phyloP scores from a whole-genome alignment of 2,797 vertebrate species.

The Acropternis orthonyx region DNA sequence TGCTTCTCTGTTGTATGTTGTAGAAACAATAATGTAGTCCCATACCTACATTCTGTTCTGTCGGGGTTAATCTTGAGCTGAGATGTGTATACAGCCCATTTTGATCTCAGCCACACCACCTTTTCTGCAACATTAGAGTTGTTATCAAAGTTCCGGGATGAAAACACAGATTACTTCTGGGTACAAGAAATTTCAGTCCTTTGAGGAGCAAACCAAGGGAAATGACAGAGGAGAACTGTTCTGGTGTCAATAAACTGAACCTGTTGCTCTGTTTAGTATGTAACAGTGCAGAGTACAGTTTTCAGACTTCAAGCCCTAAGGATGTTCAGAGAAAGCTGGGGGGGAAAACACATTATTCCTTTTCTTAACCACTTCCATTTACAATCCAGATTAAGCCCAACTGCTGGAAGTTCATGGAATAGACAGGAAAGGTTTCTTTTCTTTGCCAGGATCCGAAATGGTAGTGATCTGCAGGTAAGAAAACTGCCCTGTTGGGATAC shows the following conservation, averaged over 20 bases:
- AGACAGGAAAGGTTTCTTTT: neutral
- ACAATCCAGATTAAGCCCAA: neutral
- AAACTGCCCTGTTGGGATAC: neutral
- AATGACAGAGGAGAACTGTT: neutral
- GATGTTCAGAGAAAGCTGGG: neutral
- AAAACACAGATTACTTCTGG: neutral
- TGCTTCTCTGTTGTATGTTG: neutral
- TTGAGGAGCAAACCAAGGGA: neutral
- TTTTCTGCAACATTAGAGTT: neutral
- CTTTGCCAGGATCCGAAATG: neutral
- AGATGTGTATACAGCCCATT: neutral
- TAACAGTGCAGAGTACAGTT: neutral
- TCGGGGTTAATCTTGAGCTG: neutral
- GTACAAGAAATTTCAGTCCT: neutral
- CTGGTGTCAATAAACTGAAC: neutral
- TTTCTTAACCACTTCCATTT: neutral
- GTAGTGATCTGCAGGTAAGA: neutral
- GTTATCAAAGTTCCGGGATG: neutral
- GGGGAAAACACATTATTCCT: neutral
- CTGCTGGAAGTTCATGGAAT: neutral
- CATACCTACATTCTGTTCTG: neutral
- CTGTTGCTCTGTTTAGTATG: neutral
- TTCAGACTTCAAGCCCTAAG: neutral
- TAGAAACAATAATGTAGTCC: neutral
- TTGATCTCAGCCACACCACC: neutral